phyloP scores from a whole-genome alignment of 2,113 vertebrate genomes.

The Planiliza haematocheilus region DNA sequence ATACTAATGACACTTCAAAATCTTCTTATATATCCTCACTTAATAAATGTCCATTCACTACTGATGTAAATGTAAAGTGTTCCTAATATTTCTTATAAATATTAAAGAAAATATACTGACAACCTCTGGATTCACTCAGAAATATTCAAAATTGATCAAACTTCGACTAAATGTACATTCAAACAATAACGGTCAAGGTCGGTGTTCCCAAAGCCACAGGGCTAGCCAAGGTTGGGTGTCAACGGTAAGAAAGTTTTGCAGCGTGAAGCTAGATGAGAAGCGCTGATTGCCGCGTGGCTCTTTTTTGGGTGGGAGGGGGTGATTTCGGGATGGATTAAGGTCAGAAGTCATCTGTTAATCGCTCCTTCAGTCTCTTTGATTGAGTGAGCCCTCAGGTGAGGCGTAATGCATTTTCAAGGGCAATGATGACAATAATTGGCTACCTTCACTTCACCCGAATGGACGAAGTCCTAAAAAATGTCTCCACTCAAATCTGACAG shows the following conservation, averaged over 20 bases:
- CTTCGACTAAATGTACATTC: background rate
- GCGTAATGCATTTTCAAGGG: constrained; percentile 82
- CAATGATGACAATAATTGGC: constrained; percentile 81
- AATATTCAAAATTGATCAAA: constrained; percentile 19
- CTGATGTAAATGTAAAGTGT: background rate
- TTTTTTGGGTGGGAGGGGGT: constrained; percentile 21
- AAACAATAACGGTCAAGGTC: constrained; percentile 11
- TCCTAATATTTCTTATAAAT: no score
- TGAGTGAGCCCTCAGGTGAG: constrained; percentile 81
- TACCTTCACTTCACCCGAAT: constrained; percentile 76
- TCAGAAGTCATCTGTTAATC: constrained; percentile 71
- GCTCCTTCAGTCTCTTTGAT: constrained; percentile 77
- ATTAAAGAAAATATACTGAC: background rate
- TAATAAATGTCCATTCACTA: background rate
- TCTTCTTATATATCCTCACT: background rate
- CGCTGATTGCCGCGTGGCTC: constrained; percentile 32
- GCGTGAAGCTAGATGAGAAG: constrained; percentile 11
- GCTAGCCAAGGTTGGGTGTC: constrained; percentile 50
- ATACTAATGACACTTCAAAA: background rate
- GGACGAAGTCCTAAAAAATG: constrained; percentile 76
- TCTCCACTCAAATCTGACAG: constrained; percentile 72
- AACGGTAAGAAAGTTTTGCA: constrained; percentile 58
- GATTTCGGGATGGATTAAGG: constrained; percentile 65
- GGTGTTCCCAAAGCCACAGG: constrained; percentile 12
- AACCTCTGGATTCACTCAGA: background rate